Evolutionary conservation across 2,888 invertebrate genomes (phyloP).

Genomic region (Drosophila mimica): DNA sequence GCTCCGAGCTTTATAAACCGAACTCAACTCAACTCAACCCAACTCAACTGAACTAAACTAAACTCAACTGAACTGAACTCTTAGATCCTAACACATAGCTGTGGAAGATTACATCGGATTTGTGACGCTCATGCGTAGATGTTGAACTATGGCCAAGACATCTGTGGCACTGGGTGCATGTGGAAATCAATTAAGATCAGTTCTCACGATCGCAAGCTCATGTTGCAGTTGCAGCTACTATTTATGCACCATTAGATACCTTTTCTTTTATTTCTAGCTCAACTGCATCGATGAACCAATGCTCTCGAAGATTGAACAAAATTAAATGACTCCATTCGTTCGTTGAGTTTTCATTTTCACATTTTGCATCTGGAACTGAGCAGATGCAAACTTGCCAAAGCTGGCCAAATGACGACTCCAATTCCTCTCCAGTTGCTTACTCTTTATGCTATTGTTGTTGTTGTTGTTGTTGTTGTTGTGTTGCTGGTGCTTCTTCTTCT

Average conservation of each 20-base stretch:
- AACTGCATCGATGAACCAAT: background rate
- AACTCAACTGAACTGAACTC: background rate
- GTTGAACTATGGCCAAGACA: conserved; percentile 68
- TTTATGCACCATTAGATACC: conserved; percentile 1
- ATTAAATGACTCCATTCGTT: conserved; percentile 2
- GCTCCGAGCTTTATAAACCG: background rate
- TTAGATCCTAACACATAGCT: conserved; percentile 9
- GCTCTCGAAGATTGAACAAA: conserved; percentile 18
- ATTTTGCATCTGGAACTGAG: background rate
- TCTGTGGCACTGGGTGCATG: conserved; percentile 76
- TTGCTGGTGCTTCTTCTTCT: background rate
- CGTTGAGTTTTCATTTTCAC: background rate
- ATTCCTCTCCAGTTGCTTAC: background rate
- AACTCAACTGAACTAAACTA: background rate
- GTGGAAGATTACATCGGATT: conserved; percentile 52
- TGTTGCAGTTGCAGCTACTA: conserved; percentile 2
- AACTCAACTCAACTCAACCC: background rate
- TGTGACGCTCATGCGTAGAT: conserved; percentile 65
- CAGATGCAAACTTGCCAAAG: background rate
- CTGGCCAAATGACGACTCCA: background rate
- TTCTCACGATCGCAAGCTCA: conserved; percentile 83
- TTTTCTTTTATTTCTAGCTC: background rate
- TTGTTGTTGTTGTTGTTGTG: background rate
- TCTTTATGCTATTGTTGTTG: background rate
- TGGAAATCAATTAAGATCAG: conserved; percentile 84